These are phyloP conservation scores for Oedothorax gibbosus DNA, from an alignment of 1,140 invertebrate genomes.

Conservation along the genomic window DNA sequence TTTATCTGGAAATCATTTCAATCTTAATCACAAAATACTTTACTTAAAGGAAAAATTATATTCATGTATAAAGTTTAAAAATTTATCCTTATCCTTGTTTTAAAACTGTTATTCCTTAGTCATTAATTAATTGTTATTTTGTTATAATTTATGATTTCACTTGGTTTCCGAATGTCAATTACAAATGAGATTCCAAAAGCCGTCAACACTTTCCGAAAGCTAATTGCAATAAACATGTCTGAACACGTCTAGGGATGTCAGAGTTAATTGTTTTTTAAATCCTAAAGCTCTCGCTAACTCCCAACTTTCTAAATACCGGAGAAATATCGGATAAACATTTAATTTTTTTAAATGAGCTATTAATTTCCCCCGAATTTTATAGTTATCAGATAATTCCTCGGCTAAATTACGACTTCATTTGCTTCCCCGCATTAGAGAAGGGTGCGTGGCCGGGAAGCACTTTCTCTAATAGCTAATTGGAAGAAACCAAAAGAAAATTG, in stretches of 20 bases:
- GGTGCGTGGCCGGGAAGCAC: neutral
- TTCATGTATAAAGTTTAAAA: too few relatives aligned
- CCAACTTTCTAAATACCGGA: neutral
- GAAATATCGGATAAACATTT: constrained; percentile 1
- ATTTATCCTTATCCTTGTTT: too few relatives aligned
- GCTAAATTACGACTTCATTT: constrained; percentile 21
- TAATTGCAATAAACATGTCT: too few relatives aligned
- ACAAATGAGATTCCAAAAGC: too few relatives aligned
- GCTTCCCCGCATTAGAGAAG: constrained; percentile 1
- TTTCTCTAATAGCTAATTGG: constrained; percentile 38
- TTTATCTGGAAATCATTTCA: too few relatives aligned
- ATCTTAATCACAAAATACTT: too few relatives aligned
- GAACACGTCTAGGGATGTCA: neutral
- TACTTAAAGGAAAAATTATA: too few relatives aligned
- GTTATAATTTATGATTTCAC: too few relatives aligned
- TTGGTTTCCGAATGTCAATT: too few relatives aligned
- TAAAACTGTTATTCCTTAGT: too few relatives aligned
- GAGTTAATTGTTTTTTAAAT: neutral
- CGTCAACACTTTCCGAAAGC: too few relatives aligned
- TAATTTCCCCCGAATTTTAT: constrained; percentile 11
- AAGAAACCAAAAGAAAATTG: constrained; percentile 7
- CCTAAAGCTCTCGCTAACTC: neutral
- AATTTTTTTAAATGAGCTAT: constrained; percentile 8
- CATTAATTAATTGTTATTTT: too few relatives aligned
- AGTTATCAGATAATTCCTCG: constrained; percentile 13